These are phyloP conservation scores for Drosophila diplacantha DNA, from an alignment of 2,888 invertebrate genomes.

Conservation along the genomic window DNA sequence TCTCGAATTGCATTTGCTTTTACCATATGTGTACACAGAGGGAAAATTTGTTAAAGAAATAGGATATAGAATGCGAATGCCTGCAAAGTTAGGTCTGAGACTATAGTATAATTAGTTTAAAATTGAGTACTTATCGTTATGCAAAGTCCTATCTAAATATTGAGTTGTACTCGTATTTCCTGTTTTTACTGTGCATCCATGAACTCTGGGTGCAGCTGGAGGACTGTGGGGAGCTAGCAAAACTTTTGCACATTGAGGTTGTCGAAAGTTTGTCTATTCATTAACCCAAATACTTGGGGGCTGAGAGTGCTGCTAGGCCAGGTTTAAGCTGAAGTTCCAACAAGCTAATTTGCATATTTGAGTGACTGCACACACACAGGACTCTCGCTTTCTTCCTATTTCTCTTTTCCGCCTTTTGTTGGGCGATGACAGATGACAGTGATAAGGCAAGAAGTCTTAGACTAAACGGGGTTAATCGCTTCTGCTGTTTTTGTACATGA, in stretches of 20 bases:
- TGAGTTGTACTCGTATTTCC: no score
- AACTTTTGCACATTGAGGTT: constrained; percentile 70
- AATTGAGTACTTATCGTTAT: background rate
- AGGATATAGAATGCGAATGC: background rate
- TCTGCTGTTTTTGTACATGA: constrained; percentile 19
- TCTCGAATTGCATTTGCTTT: constrained; percentile 60
- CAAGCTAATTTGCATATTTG: constrained; percentile 72
- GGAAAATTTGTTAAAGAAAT: background rate
- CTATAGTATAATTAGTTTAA: no score
- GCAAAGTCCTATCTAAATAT: background rate
- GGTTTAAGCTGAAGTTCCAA: constrained; percentile 51
- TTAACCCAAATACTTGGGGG: constrained; percentile 63
- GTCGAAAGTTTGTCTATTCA: constrained; percentile 70
- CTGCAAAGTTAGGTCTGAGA: background rate
- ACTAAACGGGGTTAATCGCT: constrained; percentile 28
- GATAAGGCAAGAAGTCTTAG: constrained; percentile 31
- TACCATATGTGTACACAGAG: constrained; percentile 24
- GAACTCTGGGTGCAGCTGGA: constrained; percentile 23
- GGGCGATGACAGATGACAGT: constrained; percentile 41
- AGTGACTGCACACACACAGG: constrained; percentile 44
- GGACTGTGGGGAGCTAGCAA: constrained; percentile 31
- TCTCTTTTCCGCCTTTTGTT: constrained; percentile 12
- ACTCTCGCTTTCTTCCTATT: constrained; percentile 30
- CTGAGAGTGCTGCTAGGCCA: constrained; percentile 22
- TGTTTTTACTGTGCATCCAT: constrained; percentile 1